Evolutionary conservation across 2,888 invertebrate species (phyloP).

Genomic region (Vanessa cardui): DNA sequence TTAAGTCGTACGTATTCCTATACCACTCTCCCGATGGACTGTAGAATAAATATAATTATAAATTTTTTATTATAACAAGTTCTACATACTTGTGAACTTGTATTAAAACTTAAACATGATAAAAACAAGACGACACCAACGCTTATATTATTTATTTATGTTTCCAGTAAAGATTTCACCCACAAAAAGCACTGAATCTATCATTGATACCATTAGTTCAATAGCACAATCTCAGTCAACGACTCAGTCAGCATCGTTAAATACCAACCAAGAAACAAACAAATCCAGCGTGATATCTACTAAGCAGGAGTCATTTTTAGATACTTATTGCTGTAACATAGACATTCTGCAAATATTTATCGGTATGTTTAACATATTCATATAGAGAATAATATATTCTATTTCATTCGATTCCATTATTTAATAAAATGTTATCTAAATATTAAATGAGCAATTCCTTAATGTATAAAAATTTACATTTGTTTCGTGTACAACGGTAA

Average conservation of each 20-base stretch:
- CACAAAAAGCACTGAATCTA: constrained; percentile 43
- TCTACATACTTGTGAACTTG: too few species aligned
- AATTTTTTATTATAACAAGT: too few species aligned
- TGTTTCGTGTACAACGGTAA: too few species aligned
- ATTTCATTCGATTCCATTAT: neutral
- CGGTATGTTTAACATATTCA: constrained; percentile 43
- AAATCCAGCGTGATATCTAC: constrained; percentile 8
- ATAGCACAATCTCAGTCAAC: constrained; percentile 12
- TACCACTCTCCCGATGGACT: too few species aligned
- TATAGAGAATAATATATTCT: neutral
- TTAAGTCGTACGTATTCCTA: too few species aligned
- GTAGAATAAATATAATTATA: too few species aligned
- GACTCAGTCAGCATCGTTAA: too few species aligned
- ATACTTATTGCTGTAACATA: constrained; percentile 65
- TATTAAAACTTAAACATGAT: too few species aligned
- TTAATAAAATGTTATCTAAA: too few species aligned
- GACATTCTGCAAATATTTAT: constrained; percentile 63
- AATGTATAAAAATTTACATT: too few species aligned
- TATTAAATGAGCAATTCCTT: too few species aligned
- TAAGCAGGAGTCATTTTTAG: constrained; percentile 22
- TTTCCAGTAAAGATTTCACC: constrained; percentile 58
- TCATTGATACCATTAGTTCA: constrained; percentile 14
- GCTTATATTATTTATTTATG: neutral
- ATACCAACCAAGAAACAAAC: neutral
- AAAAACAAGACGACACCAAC: neutral